These are phyloP conservation scores for Percina caprodes DNA, from an alignment of 2,113 vertebrate genomes.

Conservation along the genomic window DNA sequence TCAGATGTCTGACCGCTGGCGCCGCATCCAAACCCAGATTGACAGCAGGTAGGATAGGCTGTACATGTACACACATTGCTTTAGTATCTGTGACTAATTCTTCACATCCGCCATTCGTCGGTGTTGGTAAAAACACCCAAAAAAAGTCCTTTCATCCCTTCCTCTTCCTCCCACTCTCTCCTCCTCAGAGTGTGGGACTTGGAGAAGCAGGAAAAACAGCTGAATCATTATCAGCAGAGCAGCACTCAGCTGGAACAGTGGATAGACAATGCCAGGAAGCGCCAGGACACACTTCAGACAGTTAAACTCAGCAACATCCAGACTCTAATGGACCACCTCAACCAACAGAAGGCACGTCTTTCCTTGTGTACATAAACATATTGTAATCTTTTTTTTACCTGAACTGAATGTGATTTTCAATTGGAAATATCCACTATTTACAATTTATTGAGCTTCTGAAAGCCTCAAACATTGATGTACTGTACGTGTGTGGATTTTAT, in stretches of 20 bases:
- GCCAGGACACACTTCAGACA: conserved; percentile 89
- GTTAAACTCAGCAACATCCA: conserved; percentile 88
- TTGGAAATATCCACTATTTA: not conserved
- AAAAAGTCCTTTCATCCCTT: conserved; percentile 38
- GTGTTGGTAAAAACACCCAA: conserved; percentile 14
- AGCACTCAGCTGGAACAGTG: conserved; percentile 88
- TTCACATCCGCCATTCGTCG: conserved; percentile 11
- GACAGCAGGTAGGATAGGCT: conserved; percentile 88
- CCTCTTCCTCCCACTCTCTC: conserved; percentile 54
- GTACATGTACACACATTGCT: not conserved
- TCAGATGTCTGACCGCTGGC: conserved; percentile 93
- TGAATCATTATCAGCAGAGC: conserved; percentile 89
- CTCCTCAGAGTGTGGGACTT: conserved; percentile 89
- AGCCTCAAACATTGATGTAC: not conserved
- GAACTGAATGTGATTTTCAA: not conserved
- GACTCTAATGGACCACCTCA: conserved; percentile 88
- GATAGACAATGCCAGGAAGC: conserved; percentile 91
- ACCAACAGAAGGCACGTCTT: conserved; percentile 92
- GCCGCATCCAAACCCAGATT: conserved; percentile 92
- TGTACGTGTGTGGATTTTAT: not conserved
- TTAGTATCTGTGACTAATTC: not conserved
- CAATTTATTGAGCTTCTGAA: not conserved
- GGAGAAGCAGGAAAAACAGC: conserved; percentile 93
- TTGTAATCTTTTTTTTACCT: not conserved
- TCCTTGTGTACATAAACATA: not conserved